Evolutionary conservation across 2,888 invertebrate genomes (phyloP).

Genomic region (Horisme vitalbata): DNA sequence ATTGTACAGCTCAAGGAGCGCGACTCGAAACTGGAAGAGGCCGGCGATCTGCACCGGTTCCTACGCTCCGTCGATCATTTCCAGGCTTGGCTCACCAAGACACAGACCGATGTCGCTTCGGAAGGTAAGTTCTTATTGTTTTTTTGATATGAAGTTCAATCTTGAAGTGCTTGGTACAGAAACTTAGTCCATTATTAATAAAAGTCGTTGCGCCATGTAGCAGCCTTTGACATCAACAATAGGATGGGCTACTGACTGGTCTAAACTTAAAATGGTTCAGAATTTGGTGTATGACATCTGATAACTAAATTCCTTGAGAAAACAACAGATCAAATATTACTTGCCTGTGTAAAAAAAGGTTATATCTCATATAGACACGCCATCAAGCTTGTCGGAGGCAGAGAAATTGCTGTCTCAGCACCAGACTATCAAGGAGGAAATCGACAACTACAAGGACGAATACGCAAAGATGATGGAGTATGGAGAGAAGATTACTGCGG

Average conservation of each 20-base stretch:
- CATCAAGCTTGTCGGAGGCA: slow-evolving; percentile 96
- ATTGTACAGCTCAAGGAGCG: slow-evolving; percentile 94
- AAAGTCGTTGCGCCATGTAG: no score
- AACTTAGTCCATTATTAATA: no score
- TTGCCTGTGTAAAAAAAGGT: no score
- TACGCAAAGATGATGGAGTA: slow-evolving; percentile 99
- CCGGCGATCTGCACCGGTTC: slow-evolving; percentile 99
- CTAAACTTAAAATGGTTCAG: no score
- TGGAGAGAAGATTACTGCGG: slow-evolving; percentile 95
- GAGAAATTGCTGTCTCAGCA: slow-evolving; percentile 98
- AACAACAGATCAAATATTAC: no score
- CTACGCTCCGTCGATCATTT: slow-evolving; percentile 99
- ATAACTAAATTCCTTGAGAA: no score
- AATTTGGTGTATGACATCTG: no score
- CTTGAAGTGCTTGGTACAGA: no score
- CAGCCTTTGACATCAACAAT: no score
- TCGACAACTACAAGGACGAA: slow-evolving; percentile 99
- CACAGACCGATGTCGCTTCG: slow-evolving; percentile 99
- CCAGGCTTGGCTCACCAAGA: slow-evolving; percentile 99
- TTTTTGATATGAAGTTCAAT: no score
- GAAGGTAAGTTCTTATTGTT: slow-evolving; percentile 79
- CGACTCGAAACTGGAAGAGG: slow-evolving; percentile 98
- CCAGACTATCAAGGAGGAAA: slow-evolving; percentile 99
- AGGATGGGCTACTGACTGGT: no score
- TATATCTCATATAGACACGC: slow-evolving; percentile 87